Evolutionary conservation across 92 coral and sea anemone species (phyloP).

Genomic region (Blastomussa wellsi): DNA sequence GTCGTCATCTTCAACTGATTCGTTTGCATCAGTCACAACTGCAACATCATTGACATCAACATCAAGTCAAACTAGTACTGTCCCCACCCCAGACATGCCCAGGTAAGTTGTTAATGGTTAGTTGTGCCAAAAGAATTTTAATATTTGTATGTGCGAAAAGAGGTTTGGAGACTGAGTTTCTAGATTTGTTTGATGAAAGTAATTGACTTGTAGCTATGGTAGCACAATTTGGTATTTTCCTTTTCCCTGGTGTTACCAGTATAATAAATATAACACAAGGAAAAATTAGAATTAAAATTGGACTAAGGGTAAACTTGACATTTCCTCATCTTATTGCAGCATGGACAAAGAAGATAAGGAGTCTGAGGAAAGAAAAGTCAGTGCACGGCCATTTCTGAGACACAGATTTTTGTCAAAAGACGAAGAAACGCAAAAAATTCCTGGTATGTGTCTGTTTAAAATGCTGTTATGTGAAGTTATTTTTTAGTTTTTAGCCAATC

Average conservation of each 20-base stretch:
- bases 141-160: no score
- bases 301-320: no score
- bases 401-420: conserved; percentile 51
- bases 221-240: no score
- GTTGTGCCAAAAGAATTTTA: not conserved
- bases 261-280: no score
- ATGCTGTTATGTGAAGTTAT: not conserved
- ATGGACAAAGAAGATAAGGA: not conserved
- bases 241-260: no score
- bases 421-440: conserved; percentile 51
- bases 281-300: no score
- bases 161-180: not conserved
- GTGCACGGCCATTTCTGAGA: conserved; percentile 55
- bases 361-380: conserved; percentile 26
- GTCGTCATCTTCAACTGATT: conserved; percentile 29
- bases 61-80: not conserved
- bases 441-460: conserved; percentile 36
- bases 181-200: not conserved
- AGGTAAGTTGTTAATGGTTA: conserved; percentile 17
- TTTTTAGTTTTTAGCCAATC: not conserved
- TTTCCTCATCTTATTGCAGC: not conserved
- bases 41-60: conserved; percentile 1
- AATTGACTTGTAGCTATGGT: no score
- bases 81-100: not conserved
- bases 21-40: conserved; percentile 24